Evolutionary conservation across 1,140 invertebrate species (phyloP).

Genomic region (Papilio xuthus): DNA sequence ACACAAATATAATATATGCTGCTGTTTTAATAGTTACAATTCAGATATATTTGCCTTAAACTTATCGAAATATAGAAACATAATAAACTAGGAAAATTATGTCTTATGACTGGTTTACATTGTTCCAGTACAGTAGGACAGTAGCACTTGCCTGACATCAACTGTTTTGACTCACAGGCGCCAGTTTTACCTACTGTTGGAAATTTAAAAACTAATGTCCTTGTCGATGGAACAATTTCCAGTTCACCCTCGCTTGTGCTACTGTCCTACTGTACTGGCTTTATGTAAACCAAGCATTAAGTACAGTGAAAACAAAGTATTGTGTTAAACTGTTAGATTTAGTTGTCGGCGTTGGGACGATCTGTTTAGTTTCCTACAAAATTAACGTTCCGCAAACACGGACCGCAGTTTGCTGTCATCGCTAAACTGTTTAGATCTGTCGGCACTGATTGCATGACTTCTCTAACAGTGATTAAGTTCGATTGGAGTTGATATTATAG

Average conservation of each 20-base stretch:
- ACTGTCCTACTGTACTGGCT: no score
- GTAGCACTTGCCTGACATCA: no score
- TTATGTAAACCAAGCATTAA: neutral
- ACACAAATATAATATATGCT: slow-evolving; percentile 1
- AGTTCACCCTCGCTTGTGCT: no score
- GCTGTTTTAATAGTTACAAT: slow-evolving; percentile 11
- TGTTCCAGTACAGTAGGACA: no score
- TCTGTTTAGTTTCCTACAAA: neutral
- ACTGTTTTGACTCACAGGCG: no score
- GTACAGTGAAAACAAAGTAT: neutral
- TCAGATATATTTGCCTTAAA: slow-evolving; percentile 5
- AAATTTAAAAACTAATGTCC: no score
- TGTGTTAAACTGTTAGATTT: neutral
- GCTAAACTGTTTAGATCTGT: neutral
- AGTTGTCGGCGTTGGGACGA: neutral
- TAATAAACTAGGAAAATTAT: neutral
- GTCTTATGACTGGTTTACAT: no score
- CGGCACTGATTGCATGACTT: neutral
- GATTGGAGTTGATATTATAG: neutral
- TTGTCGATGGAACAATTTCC: no score
- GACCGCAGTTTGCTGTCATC: neutral
- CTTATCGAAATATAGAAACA: neutral
- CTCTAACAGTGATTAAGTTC: neutral
- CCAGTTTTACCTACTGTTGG: no score
- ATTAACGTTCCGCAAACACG: neutral